These are phyloP conservation scores for Triplophysa rosa DNA, from an alignment of 2,113 vertebrate species.

Conservation along the genomic window DNA sequence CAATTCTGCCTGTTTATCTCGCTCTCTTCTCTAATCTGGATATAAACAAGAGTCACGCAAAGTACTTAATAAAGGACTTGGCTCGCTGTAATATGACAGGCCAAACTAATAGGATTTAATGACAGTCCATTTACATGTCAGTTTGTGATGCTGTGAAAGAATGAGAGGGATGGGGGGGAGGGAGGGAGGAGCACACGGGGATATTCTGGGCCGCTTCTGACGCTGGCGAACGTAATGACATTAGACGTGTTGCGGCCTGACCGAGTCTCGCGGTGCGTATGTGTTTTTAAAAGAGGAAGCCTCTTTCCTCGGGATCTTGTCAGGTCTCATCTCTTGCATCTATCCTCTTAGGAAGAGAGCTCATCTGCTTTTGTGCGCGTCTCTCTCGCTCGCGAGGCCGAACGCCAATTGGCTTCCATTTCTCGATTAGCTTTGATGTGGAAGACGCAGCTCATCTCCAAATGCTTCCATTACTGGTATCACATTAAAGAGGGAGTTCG, in stretches of 20 bases:
- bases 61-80: constrained; percentile 40
- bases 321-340: constrained; percentile 56
- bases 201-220: constrained; percentile 52
- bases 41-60: constrained; percentile 42
- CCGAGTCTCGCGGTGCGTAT: constrained; percentile 43
- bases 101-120: constrained; percentile 60
- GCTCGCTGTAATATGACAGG: constrained; percentile 46
- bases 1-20: constrained; percentile 44
- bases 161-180: constrained; percentile 35
- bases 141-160: constrained; percentile 49
- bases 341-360: constrained; percentile 51
- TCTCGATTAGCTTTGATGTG: constrained; percentile 49
- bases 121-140: constrained; percentile 60
- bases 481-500: constrained; percentile 51
- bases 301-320: constrained; percentile 54
- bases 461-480: constrained; percentile 56
- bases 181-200: constrained; percentile 33
- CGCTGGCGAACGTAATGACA: constrained; percentile 48
- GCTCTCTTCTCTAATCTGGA: constrained; percentile 51
- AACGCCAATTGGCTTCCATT: constrained; percentile 53
- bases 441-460: constrained; percentile 48
- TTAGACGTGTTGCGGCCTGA: constrained; percentile 48
- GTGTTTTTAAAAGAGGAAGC: constrained; percentile 47
- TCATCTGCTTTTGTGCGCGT: constrained; percentile 41
- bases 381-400: constrained; percentile 32